Percentiles rank a stretch among this genome's conserved stretches.
Conservation (phyloP, 1,140 invertebrate species). For the Panagrolaimus sp. region DNA sequence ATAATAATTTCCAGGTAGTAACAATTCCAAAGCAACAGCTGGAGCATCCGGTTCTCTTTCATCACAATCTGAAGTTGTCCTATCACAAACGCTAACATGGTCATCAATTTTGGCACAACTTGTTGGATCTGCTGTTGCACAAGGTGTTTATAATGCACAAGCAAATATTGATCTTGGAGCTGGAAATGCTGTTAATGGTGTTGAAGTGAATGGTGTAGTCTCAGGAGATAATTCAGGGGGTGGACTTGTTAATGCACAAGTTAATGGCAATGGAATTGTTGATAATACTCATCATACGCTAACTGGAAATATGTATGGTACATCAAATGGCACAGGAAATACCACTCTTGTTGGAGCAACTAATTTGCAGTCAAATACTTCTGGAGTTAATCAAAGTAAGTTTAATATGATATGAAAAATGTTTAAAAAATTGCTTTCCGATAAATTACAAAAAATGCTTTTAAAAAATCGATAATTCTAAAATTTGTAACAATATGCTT, state of each 20-base stretch:
- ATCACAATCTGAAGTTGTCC: constrained; percentile 23
- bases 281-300: constrained; percentile 18
- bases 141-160: constrained; percentile 31
- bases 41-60: constrained; percentile 31
- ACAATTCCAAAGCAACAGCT: constrained; percentile 26
- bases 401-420: not conserved
- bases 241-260: constrained; percentile 35
- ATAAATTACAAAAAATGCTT: too few species aligned
- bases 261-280: constrained; percentile 31
- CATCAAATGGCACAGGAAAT: constrained; percentile 29
- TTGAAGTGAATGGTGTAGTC: constrained; percentile 35
- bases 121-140: constrained; percentile 28
- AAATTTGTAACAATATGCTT: too few species aligned
- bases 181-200: constrained; percentile 24
- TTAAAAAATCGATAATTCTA: too few species aligned
- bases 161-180: constrained; percentile 34
- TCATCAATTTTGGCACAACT: constrained; percentile 29
- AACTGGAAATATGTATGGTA: constrained; percentile 29
- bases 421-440: too few species aligned
- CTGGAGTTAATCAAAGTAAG: constrained; percentile 25
- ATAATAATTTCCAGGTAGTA: constrained; percentile 15
- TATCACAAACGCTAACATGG: constrained; percentile 28
- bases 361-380: constrained; percentile 24
- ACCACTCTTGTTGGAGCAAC: constrained; percentile 27
- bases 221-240: constrained; percentile 29